Conservation (phyloP, 1,140 invertebrate genomes). For the Cherax destructor region DNA sequence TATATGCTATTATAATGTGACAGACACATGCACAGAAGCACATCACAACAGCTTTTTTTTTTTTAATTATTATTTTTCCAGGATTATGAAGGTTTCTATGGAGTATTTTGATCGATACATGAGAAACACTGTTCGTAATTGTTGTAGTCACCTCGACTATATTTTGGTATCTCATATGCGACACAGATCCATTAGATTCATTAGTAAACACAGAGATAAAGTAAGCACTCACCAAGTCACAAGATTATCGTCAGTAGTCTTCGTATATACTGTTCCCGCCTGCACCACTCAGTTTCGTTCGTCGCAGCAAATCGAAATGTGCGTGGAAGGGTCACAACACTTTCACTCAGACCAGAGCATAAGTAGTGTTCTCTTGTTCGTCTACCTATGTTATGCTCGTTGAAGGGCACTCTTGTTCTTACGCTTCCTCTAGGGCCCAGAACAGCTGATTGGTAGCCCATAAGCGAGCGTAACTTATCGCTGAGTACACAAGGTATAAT, state of each 20-base stretch:
- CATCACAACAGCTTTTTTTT: neutral
- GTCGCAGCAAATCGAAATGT: slow-evolving; percentile 12
- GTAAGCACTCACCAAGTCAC: neutral
- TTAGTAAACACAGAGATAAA: neutral
- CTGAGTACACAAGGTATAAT: neutral
- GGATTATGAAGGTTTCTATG: neutral
- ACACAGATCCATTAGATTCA: neutral
- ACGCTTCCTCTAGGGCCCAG: neutral
- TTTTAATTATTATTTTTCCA: neutral
- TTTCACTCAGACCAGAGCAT: neutral
- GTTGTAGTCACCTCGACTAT: neutral
- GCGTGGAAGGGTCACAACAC: slow-evolving; percentile 7
- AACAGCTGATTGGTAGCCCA: neutral
- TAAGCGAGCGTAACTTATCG: neutral
- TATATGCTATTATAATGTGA: neutral
- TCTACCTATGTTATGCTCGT: neutral
- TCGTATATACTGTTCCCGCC: neutral
- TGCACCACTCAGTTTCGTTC: slow-evolving; percentile 7
- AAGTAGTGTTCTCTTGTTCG: neutral
- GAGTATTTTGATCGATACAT: no score
- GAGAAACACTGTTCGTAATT: no score
- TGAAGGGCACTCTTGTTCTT: neutral
- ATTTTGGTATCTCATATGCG: neutral
- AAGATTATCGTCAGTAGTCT: neutral
- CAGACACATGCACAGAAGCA: neutral